phyloP scores from a whole-genome alignment of 2,797 vertebrate genomes.

The Channa striata region DNA sequence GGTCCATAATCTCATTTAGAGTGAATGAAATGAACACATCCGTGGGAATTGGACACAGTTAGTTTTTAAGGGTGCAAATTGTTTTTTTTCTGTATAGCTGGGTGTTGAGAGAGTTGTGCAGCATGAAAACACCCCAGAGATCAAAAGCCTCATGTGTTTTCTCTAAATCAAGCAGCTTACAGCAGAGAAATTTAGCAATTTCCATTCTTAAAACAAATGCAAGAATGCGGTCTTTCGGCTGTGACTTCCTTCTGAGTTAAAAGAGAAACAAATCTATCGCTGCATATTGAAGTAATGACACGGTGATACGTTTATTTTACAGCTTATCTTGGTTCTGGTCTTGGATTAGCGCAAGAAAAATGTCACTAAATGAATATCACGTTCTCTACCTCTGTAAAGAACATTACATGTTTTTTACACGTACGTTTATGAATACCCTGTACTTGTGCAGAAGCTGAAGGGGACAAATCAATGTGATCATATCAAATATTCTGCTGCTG shows the following conservation, averaged over 20 bases:
- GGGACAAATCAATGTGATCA: slow-evolving; percentile 35
- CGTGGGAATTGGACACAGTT: slow-evolving; percentile 79
- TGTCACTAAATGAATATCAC: slow-evolving; percentile 15
- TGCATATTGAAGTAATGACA: slow-evolving; percentile 31
- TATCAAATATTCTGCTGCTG: slow-evolving; percentile 22
- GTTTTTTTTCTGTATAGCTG: slow-evolving; percentile 75
- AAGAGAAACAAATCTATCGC: slow-evolving; percentile 18
- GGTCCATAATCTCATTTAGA: slow-evolving; percentile 81
- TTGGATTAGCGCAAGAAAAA: slow-evolving; percentile 37
- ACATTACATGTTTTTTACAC: slow-evolving; percentile 31
- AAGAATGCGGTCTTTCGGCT: neutral
- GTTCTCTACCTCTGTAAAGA: slow-evolving; percentile 9
- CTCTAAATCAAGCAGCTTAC: slow-evolving; percentile 18
- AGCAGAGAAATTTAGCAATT: slow-evolving; percentile 1
- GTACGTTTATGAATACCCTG: slow-evolving; percentile 25
- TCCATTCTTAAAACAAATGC: slow-evolving; percentile 6
- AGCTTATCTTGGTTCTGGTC: slow-evolving; percentile 13
- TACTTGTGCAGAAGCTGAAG: slow-evolving; percentile 15
- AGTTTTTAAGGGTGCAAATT: slow-evolving; percentile 78
- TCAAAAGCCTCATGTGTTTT: slow-evolving; percentile 49
- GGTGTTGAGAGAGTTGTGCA: slow-evolving; percentile 49
- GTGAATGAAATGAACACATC: slow-evolving; percentile 83
- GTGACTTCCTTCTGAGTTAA: neutral
- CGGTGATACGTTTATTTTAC: slow-evolving; percentile 26
- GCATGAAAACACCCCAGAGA: slow-evolving; percentile 53